Conservation (phyloP, 2,797 vertebrate species). For the Sternotherus odoratus region DNA sequence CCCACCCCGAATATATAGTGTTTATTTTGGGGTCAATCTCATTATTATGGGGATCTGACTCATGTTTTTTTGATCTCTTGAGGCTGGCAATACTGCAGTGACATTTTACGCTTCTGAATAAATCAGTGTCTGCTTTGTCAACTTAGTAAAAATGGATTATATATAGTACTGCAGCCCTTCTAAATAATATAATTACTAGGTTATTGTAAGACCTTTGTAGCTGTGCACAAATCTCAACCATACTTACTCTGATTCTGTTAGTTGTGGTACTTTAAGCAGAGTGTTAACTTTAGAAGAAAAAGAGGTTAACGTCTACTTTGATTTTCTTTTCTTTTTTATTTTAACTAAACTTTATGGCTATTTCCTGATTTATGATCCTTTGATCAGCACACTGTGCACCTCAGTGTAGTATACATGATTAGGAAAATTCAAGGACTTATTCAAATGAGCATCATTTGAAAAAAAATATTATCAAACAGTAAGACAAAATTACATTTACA, state of each 20-base stretch:
- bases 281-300: background rate
- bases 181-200: conserved; percentile 35
- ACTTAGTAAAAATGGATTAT: conserved; percentile 43
- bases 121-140: background rate
- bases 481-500: conserved; percentile 26
- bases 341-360: background rate
- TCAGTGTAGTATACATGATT: conserved; percentile 15
- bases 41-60: too few species aligned
- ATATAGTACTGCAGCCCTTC: conserved; percentile 4
- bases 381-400: background rate
- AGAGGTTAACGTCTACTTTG: background rate
- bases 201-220: conserved; percentile 14
- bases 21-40: too few species aligned
- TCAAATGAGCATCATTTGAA: conserved; percentile 12
- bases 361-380: background rate
- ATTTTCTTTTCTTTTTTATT: background rate
- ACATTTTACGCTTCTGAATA: conserved; percentile 7
- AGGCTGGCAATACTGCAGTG: too few species aligned
- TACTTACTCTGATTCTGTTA: background rate
- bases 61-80: too few species aligned
- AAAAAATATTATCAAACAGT: conserved; percentile 1
- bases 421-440: conserved; percentile 40
- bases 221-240: conserved; percentile 20
- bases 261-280: conserved; percentile 1
- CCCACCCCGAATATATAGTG: too few species aligned